phyloP scores from a whole-genome alignment of 2,113 vertebrate genomes.

The Tragelaphus imberbis region DNA sequence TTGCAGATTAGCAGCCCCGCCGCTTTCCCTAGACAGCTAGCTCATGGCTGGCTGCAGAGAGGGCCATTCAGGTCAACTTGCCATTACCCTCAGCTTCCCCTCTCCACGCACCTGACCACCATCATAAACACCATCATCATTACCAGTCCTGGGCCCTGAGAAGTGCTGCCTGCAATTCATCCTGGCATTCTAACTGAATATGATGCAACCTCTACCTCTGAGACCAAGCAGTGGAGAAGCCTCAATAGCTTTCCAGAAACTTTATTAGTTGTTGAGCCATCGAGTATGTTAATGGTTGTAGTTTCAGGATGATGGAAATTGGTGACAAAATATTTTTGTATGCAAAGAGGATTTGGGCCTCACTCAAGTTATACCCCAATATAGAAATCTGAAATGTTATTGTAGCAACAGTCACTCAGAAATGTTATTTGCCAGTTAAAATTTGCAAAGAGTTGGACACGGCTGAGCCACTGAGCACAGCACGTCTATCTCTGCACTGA shows the following conservation, averaged over 20 bases:
- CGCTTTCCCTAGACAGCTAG: not conserved
- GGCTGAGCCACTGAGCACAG: not conserved
- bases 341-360: not conserved
- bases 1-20: not conserved
- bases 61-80: not conserved
- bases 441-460: not conserved
- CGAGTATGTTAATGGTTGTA: not conserved
- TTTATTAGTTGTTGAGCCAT: not conserved
- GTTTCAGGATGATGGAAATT: not conserved
- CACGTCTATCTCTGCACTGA: not conserved
- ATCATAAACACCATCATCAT: not conserved
- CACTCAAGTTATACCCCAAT: not conserved
- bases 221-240: not conserved
- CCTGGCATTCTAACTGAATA: not conserved
- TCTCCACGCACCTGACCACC: not conserved
- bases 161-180: fast-evolving
- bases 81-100: not conserved
- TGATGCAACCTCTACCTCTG: not conserved
- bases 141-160: no score
- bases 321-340: not conserved
- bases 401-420: no score
- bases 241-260: not conserved
- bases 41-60: not conserved
- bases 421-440: not conserved
- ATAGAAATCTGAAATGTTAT: not conserved